Conservation (phyloP, 2,797 vertebrate species). For the Hemibagrus guttatus region DNA sequence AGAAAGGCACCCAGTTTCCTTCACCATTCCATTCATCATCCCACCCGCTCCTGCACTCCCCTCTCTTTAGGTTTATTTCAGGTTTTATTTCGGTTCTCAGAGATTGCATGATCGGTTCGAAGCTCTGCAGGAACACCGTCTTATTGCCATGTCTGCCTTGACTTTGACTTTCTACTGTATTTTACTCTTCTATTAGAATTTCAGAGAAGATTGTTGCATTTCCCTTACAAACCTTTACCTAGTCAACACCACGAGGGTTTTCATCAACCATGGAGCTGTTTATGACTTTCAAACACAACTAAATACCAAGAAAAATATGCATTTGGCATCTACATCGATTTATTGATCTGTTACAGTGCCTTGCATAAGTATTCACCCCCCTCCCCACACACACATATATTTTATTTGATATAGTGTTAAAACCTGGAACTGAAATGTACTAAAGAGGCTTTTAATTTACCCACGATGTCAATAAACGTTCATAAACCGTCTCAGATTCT, state of each 20-base stretch:
- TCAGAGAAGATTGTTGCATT: slow-evolving; percentile 67
- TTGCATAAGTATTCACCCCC: slow-evolving; percentile 12
- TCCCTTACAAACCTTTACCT: slow-evolving; percentile 51
- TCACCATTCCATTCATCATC: slow-evolving; percentile 44
- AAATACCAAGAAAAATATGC: slow-evolving; percentile 52
- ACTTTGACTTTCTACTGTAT: slow-evolving; percentile 84
- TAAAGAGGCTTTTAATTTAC: not conserved
- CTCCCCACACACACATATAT: not conserved
- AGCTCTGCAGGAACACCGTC: slow-evolving; percentile 77
- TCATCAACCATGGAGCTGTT: slow-evolving; percentile 39
- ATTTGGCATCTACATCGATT: slow-evolving; percentile 70
- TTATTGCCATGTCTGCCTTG: slow-evolving; percentile 82
- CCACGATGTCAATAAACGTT: not conserved
- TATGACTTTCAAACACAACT: slow-evolving; percentile 17
- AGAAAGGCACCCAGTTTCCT: slow-evolving; percentile 70
- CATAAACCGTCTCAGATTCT: not conserved
- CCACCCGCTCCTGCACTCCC: slow-evolving; percentile 66
- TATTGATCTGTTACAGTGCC: slow-evolving; percentile 48
- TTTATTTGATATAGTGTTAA: not conserved
- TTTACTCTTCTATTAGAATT: slow-evolving; percentile 75
- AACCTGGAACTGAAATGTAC: not conserved
- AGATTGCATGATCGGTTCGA: slow-evolving; percentile 82
- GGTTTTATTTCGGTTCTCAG: slow-evolving; percentile 47
- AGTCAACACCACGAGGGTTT: slow-evolving; percentile 60
- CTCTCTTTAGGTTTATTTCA: slow-evolving; percentile 4